Base-by-base conservation (phyloP, 2,797 vertebrate species). In the Ptychadena robeensis region DNA sequence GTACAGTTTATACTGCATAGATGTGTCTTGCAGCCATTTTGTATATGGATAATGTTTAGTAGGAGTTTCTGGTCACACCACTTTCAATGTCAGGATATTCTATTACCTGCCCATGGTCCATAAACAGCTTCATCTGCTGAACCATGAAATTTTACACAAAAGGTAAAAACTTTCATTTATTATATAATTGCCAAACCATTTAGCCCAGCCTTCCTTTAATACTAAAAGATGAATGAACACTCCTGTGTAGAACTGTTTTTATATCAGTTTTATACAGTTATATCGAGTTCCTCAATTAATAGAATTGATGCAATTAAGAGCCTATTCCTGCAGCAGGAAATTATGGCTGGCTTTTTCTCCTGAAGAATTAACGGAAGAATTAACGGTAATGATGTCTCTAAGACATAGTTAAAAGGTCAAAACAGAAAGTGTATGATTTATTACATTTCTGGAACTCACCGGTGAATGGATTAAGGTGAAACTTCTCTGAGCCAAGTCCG, bases 401-500 rank as follows among this genome's bases (percentile, higher is more conserved):
- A 48, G 28, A 86, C 9, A 86, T 7, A 80, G 38, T 66, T 63
- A 84, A 74, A 86, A 73, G 76, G 69, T n/a, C 0, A 83, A 80
- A 75, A 0, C 2, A 63, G 31, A 63, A 63, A 76, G 44, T 31
- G 22, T n/a, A 59, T 12, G 74, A 31, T 79, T 18, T 72, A 31
- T 37, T 67, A 85, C 82, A 35, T 38, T 69, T 38, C 27, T 79
- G n/a, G 11, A 79, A 71, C 87, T 87, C 91, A 99, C 98, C 98
- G 93, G 97, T 97, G 75, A 96, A 96, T 61, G 95, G 90, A 91
- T 94, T 93, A 7, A 99, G 94, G 87, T 86, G 91, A 91, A 99
- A 99, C 85, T 95, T 93, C 89, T 98, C 94, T 12, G 96, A 95
- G 85, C 96, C 96, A 10, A 89, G 82, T 89, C 98, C 97, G 79